Percentiles rank a stretch among this genome's conserved stretches.
phyloP scores from a whole-genome alignment of 2,888 invertebrate genomes.

The Trimorus sp. region DNA sequence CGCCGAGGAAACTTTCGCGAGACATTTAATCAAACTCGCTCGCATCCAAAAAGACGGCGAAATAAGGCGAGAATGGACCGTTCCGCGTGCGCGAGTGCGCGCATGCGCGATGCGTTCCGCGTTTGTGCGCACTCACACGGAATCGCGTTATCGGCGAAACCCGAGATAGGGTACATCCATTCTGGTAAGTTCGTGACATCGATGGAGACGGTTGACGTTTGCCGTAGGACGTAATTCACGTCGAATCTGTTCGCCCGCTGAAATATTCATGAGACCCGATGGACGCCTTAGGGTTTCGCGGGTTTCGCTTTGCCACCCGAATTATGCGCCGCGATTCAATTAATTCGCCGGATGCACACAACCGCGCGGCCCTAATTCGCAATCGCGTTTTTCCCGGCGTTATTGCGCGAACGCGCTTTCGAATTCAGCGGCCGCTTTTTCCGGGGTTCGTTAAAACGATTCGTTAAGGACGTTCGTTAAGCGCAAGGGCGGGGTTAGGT shows the following conservation, averaged over 20 bases:
- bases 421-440: too few relatives aligned
- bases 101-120: conserved; percentile 26
- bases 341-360: conserved; percentile 1
- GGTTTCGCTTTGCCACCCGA: conserved; percentile 10
- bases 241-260: conserved; percentile 54
- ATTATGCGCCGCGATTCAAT: conserved; percentile 30
- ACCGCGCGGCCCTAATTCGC: too few relatives aligned
- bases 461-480: too few relatives aligned
- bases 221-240: conserved; percentile 61
- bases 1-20: neutral
- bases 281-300: conserved; percentile 23
- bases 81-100: conserved; percentile 12
- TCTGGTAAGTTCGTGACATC: conserved; percentile 60
- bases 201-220: conserved; percentile 55
- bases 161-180: conserved; percentile 55
- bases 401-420: too few relatives aligned
- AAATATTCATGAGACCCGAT: conserved; percentile 54
- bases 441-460: too few relatives aligned
- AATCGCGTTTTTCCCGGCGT: too few relatives aligned
- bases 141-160: conserved; percentile 39
- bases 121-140: conserved; percentile 26
- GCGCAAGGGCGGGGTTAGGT: too few relatives aligned
- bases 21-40: conserved; percentile 1
- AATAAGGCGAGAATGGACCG: conserved; percentile 31
- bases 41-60: neutral